Evolutionary conservation across 2,888 invertebrate species (phyloP).

Genomic region (Folsomia manolachei): DNA sequence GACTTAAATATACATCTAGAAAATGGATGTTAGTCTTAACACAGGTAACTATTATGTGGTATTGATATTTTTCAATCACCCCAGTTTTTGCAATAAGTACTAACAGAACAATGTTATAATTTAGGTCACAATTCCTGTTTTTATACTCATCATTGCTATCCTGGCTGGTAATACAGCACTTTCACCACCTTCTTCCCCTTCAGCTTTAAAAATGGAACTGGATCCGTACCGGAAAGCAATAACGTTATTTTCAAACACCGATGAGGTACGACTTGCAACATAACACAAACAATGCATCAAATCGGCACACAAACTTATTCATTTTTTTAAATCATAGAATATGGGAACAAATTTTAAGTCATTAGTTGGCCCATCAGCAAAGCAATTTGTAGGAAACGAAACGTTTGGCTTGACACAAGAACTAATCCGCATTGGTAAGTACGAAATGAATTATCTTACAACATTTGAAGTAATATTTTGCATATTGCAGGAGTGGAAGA

Average conservation of each 20-base stretch:
- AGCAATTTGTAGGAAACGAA: slow-evolving; percentile 9
- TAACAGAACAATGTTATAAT: too few species aligned
- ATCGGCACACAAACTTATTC: not conserved
- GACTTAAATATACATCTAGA: slow-evolving; percentile 44
- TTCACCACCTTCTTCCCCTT: slow-evolving; percentile 25
- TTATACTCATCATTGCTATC: slow-evolving; percentile 44
- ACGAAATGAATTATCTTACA: too few species aligned
- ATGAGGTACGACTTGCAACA: too few species aligned
- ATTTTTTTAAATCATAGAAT: slow-evolving; percentile 10
- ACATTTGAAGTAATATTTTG: too few species aligned
- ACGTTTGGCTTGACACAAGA: slow-evolving; percentile 19
- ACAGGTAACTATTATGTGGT: slow-evolving; percentile 37
- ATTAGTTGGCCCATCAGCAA: slow-evolving; percentile 37
- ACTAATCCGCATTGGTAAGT: slow-evolving; percentile 24
- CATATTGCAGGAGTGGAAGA: too few species aligned
- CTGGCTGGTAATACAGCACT: slow-evolving; percentile 34
- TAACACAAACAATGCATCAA: not conserved
- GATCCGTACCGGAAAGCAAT: slow-evolving; percentile 38
- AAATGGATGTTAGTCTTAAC: slow-evolving; percentile 41
- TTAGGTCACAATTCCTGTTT: slow-evolving; percentile 43
- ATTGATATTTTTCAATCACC: too few species aligned
- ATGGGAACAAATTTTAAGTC: slow-evolving; percentile 22
- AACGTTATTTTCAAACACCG: slow-evolving; percentile 32
- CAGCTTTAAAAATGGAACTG: slow-evolving; percentile 38
- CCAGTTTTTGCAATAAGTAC: too few species aligned